Conservation (phyloP, 92 coral and sea anemone genomes). For the Zoanthus sociatus region DNA sequence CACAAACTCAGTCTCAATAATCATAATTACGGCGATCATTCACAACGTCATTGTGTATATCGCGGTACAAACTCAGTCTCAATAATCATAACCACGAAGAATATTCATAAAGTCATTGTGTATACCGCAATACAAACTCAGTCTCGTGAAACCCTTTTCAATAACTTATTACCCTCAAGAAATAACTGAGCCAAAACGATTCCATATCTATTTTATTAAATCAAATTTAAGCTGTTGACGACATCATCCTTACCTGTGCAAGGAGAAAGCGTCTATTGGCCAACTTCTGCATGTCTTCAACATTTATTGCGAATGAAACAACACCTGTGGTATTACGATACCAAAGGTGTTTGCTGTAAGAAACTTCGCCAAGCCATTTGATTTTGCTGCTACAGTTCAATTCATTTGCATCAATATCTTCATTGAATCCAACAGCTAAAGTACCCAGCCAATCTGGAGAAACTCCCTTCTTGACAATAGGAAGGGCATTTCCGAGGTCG, state of each 20-base stretch:
- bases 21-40: too few relatives aligned
- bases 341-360: conserved; percentile 48
- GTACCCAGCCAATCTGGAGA: conserved; percentile 29
- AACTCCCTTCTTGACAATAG: conserved; percentile 52
- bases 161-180: too few relatives aligned
- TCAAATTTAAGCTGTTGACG: not conserved
- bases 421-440: conserved; percentile 51
- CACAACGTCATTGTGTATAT: too few relatives aligned
- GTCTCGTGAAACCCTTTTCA: too few relatives aligned
- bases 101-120: too few relatives aligned
- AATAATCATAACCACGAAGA: too few relatives aligned
- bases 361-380: conserved; percentile 65
- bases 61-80: too few relatives aligned
- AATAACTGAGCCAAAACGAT: too few relatives aligned
- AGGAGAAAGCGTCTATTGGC: conserved; percentile 58
- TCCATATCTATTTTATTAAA: too few relatives aligned
- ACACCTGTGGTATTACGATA: conserved; percentile 68
- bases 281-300: conserved; percentile 41
- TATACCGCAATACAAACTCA: too few relatives aligned
- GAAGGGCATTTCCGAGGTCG: conserved; percentile 80
- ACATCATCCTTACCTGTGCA: conserved; percentile 57
- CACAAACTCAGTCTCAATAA: too few relatives aligned
- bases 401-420: not conserved
- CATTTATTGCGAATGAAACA: conserved; percentile 58
- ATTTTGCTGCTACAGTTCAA: conserved; percentile 60